Conservation (phyloP, 2,113 vertebrate species). For the Corydoras sp. region DNA sequence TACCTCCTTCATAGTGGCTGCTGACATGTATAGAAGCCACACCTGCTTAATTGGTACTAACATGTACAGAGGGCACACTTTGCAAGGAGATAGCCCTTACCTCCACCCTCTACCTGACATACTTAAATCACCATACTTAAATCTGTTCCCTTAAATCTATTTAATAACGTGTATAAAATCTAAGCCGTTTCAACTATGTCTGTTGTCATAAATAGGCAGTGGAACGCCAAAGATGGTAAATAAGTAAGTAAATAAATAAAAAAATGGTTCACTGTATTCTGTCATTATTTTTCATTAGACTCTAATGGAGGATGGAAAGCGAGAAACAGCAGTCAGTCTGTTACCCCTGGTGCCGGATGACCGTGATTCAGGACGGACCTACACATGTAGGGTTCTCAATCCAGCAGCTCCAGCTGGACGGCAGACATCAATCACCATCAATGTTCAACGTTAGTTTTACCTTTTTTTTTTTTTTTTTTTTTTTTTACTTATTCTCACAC, state of each 20-base stretch:
- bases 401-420: slow-evolving; percentile 76
- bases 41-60: neutral
- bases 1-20: neutral
- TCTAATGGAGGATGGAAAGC: slow-evolving; percentile 70
- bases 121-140: too few species aligned
- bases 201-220: too few species aligned
- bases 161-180: too few species aligned
- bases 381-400: slow-evolving; percentile 80
- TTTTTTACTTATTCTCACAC: too few species aligned
- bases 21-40: neutral
- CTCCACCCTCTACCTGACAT: too few species aligned
- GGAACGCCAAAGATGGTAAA: too few species aligned
- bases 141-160: too few species aligned
- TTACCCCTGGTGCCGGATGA: slow-evolving; percentile 76
- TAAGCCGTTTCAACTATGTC: too few species aligned
- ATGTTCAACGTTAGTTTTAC: slow-evolving; percentile 77
- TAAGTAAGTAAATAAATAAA: too few species aligned
- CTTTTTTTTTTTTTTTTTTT: too few species aligned
- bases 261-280: neutral
- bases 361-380: slow-evolving; percentile 74
- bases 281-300: slow-evolving; percentile 50
- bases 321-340: slow-evolving; percentile 72
- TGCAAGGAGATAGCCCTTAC: too few species aligned
- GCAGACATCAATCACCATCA: slow-evolving; percentile 78
- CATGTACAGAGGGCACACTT: neutral